phyloP scores from a whole-genome alignment of 2,888 invertebrate species.

The Hemithea aestivaria region DNA sequence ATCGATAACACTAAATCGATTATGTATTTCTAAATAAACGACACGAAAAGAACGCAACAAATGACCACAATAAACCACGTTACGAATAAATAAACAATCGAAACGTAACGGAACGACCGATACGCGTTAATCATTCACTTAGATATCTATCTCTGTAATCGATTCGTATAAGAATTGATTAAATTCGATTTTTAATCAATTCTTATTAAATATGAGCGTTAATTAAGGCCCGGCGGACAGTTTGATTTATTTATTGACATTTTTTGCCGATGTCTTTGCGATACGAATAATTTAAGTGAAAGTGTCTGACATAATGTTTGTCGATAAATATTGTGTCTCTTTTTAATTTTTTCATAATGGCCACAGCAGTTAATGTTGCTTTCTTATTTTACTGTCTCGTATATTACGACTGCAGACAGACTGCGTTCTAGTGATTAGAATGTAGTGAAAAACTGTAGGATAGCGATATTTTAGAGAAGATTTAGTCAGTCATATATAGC shows the following conservation, averaged over 20 bases:
- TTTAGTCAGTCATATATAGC: too few species aligned
- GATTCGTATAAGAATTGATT: constrained; percentile 49
- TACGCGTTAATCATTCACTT: constrained; percentile 39
- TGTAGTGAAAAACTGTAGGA: too few species aligned
- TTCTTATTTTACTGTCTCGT: too few species aligned
- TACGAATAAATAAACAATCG: constrained; percentile 11
- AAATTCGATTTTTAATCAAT: constrained; percentile 60
- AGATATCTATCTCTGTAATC: constrained; percentile 50
- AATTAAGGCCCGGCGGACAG: constrained; percentile 41
- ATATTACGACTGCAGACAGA: too few species aligned
- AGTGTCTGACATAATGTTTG: constrained; percentile 34
- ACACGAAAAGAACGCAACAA: constrained; percentile 9
- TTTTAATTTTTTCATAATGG: constrained; percentile 16
- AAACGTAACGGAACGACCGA: constrained; percentile 14
- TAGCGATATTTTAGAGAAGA: too few species aligned
- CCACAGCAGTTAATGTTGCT: constrained; percentile 11
- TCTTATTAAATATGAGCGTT: constrained; percentile 55
- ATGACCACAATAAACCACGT: constrained; percentile 11
- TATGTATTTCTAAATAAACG: background rate
- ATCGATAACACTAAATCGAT: too few species aligned
- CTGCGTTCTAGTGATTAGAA: too few species aligned
- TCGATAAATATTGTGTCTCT: constrained; percentile 11
- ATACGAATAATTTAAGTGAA: constrained; percentile 31
- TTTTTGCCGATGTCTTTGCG: constrained; percentile 21
- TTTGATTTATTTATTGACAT: constrained; percentile 43